These are phyloP conservation scores for Acronicta psi DNA, from an alignment of 2,888 invertebrate genomes.

Conservation along the genomic window DNA sequence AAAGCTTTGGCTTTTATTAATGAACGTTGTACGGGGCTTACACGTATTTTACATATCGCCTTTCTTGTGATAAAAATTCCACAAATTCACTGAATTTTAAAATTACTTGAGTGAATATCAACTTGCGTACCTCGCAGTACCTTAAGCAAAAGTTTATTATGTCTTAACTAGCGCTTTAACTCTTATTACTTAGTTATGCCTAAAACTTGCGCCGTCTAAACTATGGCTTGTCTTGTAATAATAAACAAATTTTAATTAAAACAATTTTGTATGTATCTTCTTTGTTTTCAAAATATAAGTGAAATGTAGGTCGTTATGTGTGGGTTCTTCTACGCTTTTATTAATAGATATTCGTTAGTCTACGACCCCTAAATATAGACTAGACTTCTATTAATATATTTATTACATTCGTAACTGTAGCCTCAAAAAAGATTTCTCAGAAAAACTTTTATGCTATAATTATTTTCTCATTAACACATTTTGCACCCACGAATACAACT, in stretches of 20 bases:
- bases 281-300: constrained; percentile 11
- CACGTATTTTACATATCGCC: not conserved
- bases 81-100: not conserved
- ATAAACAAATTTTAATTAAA: constrained; percentile 55
- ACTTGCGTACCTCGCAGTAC: constrained; percentile 39
- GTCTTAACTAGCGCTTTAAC: constrained; percentile 62
- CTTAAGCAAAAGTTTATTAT: constrained; percentile 60
- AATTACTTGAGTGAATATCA: constrained; percentile 12
- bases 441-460: constrained; percentile 11
- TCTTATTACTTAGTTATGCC: constrained; percentile 68
- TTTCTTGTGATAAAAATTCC: not conserved
- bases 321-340: not conserved
- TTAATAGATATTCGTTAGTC: not conserved
- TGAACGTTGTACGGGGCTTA: not conserved
- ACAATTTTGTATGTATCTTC: constrained; percentile 25
- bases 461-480: constrained; percentile 34
- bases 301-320: constrained; percentile 11
- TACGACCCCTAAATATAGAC: not conserved
- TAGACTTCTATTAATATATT: not conserved
- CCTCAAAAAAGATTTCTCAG: too few species aligned
- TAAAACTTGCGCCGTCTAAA: constrained; percentile 61
- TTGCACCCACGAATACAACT: constrained; percentile 16
- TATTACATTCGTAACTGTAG: too few species aligned
- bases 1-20: constrained; percentile 9
- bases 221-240: constrained; percentile 51